Evolutionary conservation across 37 sponge, comb jelly and placozoan genomes (phyloP), one percentile per base, ranked within the genome.

Genomic region (Eunapius fragilis): DNA sequence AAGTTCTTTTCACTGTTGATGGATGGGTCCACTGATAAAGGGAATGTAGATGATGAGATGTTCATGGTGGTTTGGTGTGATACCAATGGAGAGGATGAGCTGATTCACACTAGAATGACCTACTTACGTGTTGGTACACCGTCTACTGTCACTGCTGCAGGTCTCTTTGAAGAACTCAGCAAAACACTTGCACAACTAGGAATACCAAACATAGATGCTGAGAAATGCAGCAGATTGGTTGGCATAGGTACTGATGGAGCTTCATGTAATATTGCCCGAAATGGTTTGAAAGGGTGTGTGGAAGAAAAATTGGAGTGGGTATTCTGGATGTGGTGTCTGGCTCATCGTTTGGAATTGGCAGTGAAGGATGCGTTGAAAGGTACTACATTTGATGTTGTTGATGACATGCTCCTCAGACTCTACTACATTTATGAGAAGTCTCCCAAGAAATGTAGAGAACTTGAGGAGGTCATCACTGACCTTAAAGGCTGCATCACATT

Each of bases 251-350:
- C 85, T 37, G 84, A 93, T 82, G 90, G 94, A 67, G 93, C 92
- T 33, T 26, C 75, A 72, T 19, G 32, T 24, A 70, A 91, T 49
- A 91, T 86, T 35, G 84, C 76, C 25, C 36, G 28, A 47, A 25
- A 33, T 34, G 88, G 94, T 28, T 80, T 91, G 36, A 91, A 85
- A 85, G 92, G 92, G 24, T 32, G 91, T 74, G 79, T 94, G 17
- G 85, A 94, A 75, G 67, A n/a, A 78, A 23, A 72, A 25, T 38
- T 91, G 79, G 47, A 3, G 5, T 94, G 94, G 92, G 68, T 94
- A 19, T 94, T 91, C 68, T 94, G 92, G 94, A 91, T 81, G 92
- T 94, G 89, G 92, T 94, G 92, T 80, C 33, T 94, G 41, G 94
- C 92, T 32, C 86, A 89, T 77, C 37, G 83, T 27, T 22, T 89